These are phyloP conservation scores for Brachypalpus laphriformis DNA, from an alignment of 2,888 invertebrate genomes.

Conservation along the genomic window DNA sequence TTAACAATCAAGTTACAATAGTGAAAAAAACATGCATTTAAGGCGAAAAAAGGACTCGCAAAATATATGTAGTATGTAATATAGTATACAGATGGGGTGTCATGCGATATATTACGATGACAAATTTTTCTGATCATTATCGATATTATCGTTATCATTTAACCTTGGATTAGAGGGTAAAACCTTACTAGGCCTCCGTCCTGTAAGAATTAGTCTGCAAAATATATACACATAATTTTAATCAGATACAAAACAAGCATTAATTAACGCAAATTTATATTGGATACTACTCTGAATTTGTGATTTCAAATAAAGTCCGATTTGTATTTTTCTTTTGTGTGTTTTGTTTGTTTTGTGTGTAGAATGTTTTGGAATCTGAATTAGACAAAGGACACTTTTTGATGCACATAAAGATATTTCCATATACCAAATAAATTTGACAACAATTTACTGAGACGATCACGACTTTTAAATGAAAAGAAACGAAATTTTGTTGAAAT, in stretches of 20 bases:
- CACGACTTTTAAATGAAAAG: not conserved
- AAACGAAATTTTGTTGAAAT: not conserved
- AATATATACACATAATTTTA: slow-evolving; percentile 74
- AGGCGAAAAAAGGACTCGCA: slow-evolving; percentile 3
- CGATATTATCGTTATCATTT: slow-evolving; percentile 75
- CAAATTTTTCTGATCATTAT: slow-evolving; percentile 51
- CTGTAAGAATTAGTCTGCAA: slow-evolving; percentile 82
- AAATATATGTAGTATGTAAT: not conserved
- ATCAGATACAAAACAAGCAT: slow-evolving; percentile 2
- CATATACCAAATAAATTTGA: not conserved
- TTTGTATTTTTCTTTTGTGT: not conserved
- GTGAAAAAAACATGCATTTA: slow-evolving; percentile 29
- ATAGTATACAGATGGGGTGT: slow-evolving; percentile 34
- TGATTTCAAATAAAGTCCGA: not conserved
- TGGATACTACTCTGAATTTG: not conserved
- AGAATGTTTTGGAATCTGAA: not conserved
- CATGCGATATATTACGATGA: slow-evolving; percentile 25
- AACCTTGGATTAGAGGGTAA: slow-evolving; percentile 80
- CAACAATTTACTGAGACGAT: not conserved
- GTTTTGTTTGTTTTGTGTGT: not conserved
- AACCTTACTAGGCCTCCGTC: slow-evolving; percentile 82
- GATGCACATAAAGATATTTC: not conserved
- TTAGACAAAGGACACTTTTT: slow-evolving; percentile 6
- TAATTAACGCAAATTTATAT: not conserved
- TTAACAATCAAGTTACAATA: slow-evolving; percentile 15